phyloP scores from a whole-genome alignment of 2,797 vertebrate genomes.

The Crypturellus tataupa region DNA sequence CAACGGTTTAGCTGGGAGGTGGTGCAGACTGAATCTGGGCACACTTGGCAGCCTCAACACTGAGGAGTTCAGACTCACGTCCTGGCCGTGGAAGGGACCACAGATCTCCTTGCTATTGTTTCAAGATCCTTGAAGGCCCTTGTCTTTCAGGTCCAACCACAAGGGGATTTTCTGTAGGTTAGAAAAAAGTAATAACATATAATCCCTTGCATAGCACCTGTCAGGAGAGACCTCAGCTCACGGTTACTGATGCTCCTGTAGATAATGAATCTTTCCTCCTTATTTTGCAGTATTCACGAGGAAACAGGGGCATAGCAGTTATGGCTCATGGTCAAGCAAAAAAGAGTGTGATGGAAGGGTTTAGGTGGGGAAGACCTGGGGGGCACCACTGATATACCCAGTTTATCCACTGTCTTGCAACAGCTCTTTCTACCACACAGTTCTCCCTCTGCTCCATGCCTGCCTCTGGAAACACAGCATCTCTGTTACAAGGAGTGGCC shows the following conservation, averaged over 20 bases:
- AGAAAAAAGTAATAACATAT: not conserved
- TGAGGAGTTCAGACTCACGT: not conserved
- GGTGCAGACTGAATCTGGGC: not conserved
- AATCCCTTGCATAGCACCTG: not conserved
- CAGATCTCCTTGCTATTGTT: not conserved
- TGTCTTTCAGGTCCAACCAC: not conserved
- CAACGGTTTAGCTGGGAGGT: not conserved
- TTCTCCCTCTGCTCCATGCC: not conserved
- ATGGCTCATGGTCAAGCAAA: not conserved
- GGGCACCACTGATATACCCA: accelerated
- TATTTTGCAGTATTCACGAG: not conserved
- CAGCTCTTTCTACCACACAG: not conserved
- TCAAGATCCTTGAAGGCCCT: not conserved
- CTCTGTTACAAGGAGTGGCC: too few relatives aligned
- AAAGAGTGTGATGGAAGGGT: not conserved
- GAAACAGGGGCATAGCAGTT: not conserved
- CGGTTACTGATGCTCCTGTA: not conserved
- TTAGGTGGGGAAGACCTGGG: not conserved
- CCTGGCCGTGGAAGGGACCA: not conserved
- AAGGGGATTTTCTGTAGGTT: not conserved
- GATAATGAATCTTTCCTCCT: not conserved
- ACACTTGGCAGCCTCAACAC: not conserved
- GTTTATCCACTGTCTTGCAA: not conserved
- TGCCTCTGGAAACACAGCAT: not conserved
- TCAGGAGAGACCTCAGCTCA: not conserved